Base-by-base conservation (phyloP, 2,888 invertebrate genomes). In the Subacronicta megacephala region DNA sequence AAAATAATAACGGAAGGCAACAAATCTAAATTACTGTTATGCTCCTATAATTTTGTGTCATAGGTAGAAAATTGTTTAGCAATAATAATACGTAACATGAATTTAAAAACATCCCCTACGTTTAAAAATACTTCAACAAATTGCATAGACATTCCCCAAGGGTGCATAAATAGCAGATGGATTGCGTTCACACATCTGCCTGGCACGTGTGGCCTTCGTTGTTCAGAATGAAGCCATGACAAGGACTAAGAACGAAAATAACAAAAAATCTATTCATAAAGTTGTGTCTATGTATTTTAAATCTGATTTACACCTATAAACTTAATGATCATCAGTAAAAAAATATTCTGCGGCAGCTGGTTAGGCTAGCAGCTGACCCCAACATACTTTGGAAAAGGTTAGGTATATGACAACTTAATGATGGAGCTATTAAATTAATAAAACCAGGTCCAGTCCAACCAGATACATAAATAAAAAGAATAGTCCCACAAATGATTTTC, bases 151-250 rank as follows among this genome's bases (percentile, higher is more conserved):
- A 57, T 66, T 64, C 47, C 42, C 47, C 45, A 17, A 59, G 73
- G 73, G 62, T 69, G 51, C 37, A 55, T 40, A 51, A 59, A 57
- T 58, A 62, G 83, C 89, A 88, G 87, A 88, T 86, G 87, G 71
- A 62, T 69, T 70, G 53, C 62, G 55, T 53, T 68, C 62, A 66
- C 75, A 82, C 92, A 93, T 92, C 92, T 93, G 92, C 87, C 61
- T 36, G 82, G 82, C 92, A 90, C 92, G 91, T 90, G 72, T 40
- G 52, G 40, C 26, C 57, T 54, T 69, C 31, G 57, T 62, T 66
- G 49, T 62, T 18, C 47, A 16, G 51, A 53, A 37, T 1, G n/a
- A 31, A n/a, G 31, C 16, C 18, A 54, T 35, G n/a, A 65, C 23
- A 67, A 70, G 43, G 41, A 58, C 38, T 29, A 16, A 15, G 35